A percentile compares a stretch with the other conserved stretches of the same genome.
Conservation (phyloP, 2,888 invertebrate genomes). For the Choreutis nemorana region DNA sequence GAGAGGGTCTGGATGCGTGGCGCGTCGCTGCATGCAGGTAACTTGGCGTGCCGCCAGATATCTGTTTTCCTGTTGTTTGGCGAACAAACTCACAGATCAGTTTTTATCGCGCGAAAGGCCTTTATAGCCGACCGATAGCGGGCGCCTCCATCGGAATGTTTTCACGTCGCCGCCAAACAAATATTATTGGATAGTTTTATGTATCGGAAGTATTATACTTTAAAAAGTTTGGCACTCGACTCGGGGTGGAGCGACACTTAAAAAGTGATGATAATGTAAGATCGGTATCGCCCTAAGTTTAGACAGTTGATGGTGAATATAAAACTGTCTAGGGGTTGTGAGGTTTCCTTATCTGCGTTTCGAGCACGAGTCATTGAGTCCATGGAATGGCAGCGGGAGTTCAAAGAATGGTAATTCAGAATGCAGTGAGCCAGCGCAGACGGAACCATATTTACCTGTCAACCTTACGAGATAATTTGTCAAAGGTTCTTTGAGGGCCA, state of each 20-base stretch:
- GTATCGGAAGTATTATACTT: constrained; percentile 62
- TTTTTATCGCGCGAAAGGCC: constrained; percentile 66
- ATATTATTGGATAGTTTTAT: constrained; percentile 61
- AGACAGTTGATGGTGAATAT: constrained; percentile 1
- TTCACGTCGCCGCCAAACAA: constrained; percentile 53
- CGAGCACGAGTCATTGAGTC: constrained; percentile 21
- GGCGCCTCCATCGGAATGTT: constrained; percentile 46
- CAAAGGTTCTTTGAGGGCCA: constrained; percentile 46
- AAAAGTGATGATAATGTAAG: constrained; percentile 29
- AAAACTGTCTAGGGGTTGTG: constrained; percentile 4
- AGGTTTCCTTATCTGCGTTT: constrained; percentile 19
- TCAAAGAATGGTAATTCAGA: too few species aligned
- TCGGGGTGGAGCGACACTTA: constrained; percentile 30
- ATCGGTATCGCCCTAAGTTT: constrained; percentile 5
- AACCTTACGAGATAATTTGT: constrained; percentile 49
- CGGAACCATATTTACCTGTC: constrained; percentile 31
- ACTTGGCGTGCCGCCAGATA: constrained; percentile 57
- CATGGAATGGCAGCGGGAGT: constrained; percentile 8
- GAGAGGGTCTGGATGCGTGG: constrained; percentile 23
- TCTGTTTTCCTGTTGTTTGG: constrained; percentile 63
- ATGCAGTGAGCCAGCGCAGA: too few species aligned
- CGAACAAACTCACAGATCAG: constrained; percentile 63
- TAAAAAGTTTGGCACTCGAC: constrained; percentile 53
- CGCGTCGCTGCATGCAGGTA: constrained; percentile 39
- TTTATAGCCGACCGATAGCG: constrained; percentile 61